These are phyloP conservation scores for Drosophila longiperda DNA, from an alignment of 2,888 invertebrate genomes.

Conservation along the genomic window DNA sequence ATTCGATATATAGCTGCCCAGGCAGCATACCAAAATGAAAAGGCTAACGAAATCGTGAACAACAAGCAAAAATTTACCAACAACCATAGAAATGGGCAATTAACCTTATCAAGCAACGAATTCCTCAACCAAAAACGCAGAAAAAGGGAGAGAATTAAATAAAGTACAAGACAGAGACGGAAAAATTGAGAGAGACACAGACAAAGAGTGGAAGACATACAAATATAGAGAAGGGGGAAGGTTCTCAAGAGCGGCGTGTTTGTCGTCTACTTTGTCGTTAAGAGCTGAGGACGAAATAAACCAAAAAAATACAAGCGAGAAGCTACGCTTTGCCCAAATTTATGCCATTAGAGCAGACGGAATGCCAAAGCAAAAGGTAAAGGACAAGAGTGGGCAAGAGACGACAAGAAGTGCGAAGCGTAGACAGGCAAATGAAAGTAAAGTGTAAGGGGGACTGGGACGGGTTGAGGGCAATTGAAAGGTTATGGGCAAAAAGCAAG, in stretches of 20 bases:
- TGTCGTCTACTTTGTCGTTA: constrained; percentile 47
- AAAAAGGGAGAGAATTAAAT: constrained; percentile 7
- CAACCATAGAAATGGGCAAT: constrained; percentile 67
- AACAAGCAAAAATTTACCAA: constrained; percentile 49
- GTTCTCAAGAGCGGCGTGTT: constrained; percentile 42
- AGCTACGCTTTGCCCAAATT: constrained; percentile 60
- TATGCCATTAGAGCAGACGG: constrained; percentile 79
- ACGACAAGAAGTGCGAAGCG: background rate
- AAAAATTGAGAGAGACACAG: constrained; percentile 4
- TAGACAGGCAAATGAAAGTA: background rate
- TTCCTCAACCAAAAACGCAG: constrained; percentile 5
- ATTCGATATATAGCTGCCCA: constrained; percentile 50
- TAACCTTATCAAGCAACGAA: constrained; percentile 75
- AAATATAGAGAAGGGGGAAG: constrained; percentile 4
- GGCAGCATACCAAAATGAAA: constrained; percentile 11
- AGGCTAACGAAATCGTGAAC: constrained; percentile 42
- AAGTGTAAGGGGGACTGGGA: background rate
- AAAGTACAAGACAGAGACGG: background rate
- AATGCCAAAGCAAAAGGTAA: constrained; percentile 60
- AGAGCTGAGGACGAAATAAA: constrained; percentile 48
- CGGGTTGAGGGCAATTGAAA: constrained; percentile 41
- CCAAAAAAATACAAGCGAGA: constrained; percentile 42
- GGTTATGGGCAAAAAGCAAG: constrained; percentile 67
- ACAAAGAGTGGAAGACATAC: no score
- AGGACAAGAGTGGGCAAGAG: background rate